Conservation (phyloP, 2,797 vertebrate genomes). For the Pipistrellus kuhlii region DNA sequence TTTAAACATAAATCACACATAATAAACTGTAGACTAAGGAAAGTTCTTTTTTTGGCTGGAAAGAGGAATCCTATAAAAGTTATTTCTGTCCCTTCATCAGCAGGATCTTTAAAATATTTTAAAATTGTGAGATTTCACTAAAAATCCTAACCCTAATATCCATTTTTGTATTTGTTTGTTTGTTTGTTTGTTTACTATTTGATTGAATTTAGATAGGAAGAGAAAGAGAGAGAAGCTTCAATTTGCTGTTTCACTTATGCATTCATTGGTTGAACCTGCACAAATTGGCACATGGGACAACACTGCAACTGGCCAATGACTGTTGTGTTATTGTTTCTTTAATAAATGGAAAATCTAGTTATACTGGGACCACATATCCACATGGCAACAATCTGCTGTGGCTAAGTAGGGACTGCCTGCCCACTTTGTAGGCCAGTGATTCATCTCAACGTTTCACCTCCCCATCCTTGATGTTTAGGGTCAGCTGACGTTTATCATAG, state of each 20-base stretch:
- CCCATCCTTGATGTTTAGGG: background rate
- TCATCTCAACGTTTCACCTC: background rate
- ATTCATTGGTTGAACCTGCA: background rate
- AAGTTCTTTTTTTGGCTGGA: background rate
- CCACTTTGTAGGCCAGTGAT: accelerated
- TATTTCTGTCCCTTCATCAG: background rate
- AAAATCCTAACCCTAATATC: background rate
- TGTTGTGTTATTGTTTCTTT: background rate
- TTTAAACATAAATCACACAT: background rate
- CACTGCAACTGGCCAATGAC: background rate
- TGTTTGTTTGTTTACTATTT: background rate
- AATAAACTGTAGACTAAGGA: background rate
- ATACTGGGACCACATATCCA: background rate
- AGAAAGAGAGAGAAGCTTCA: background rate
- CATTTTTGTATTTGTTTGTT: background rate
- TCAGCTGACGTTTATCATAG: background rate
- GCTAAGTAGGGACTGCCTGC: background rate
- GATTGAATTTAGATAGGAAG: background rate
- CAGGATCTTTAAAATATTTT: background rate
- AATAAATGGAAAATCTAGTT: background rate
- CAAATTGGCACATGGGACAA: background rate
- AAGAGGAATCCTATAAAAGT: background rate
- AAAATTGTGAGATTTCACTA: background rate
- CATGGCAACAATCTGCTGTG: background rate
- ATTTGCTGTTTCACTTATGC: background rate